Conservation (phyloP, 2,888 invertebrate species). For the Hermaeophaga mercurialis region DNA sequence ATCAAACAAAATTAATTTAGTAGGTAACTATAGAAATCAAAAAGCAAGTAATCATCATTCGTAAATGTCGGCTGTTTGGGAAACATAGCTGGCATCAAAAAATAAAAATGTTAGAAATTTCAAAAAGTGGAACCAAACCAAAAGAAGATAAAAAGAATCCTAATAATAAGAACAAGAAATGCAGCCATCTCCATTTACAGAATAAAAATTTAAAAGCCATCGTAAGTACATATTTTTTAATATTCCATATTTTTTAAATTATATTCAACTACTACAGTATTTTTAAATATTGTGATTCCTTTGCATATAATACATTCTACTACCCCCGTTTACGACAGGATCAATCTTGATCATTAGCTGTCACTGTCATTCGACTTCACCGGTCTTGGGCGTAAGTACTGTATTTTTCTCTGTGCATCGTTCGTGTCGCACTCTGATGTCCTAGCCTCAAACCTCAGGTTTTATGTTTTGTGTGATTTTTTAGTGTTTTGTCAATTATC, state of each 20-base stretch:
- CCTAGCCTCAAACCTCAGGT: too few relatives aligned
- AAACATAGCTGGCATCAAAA: background rate
- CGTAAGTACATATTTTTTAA: constrained; percentile 35
- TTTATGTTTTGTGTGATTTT: too few relatives aligned
- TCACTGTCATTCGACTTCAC: too few relatives aligned
- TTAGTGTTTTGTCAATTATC: too few relatives aligned
- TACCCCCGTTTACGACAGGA: too few relatives aligned
- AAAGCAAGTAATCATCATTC: background rate
- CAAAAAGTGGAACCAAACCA: constrained; percentile 1
- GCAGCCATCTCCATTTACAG: constrained; percentile 43
- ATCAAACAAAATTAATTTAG: background rate
- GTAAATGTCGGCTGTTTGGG: background rate
- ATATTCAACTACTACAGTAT: too few relatives aligned
- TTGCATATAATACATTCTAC: too few relatives aligned
- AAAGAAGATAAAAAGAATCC: constrained; percentile 13
- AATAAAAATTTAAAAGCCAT: constrained; percentile 41
- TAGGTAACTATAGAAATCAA: background rate
- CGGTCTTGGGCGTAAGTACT: too few relatives aligned
- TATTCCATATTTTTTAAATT: background rate
- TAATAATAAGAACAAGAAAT: constrained; percentile 12
- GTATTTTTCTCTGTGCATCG: too few relatives aligned
- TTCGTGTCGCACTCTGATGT: too few relatives aligned
- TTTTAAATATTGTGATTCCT: background rate
- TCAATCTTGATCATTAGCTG: too few relatives aligned
- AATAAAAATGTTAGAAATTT: constrained; percentile 5